Percentiles rank a stretch among this genome's conserved stretches.
phyloP scores from a whole-genome alignment of 1,140 invertebrate species.

The Penaeus vannamei region DNA sequence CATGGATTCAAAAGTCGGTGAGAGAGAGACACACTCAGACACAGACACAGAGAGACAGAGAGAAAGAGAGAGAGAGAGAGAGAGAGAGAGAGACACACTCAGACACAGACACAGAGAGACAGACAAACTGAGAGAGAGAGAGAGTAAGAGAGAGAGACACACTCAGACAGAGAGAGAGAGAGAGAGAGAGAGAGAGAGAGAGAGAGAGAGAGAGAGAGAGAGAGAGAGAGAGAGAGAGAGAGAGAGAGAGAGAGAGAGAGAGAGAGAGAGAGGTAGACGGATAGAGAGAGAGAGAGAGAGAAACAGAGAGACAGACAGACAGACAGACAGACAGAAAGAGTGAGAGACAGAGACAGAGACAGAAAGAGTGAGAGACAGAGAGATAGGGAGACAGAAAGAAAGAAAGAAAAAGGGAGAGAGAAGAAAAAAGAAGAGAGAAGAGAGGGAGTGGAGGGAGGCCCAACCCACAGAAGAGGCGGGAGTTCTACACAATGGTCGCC shows the following conservation, averaged over 20 bases:
- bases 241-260: too few relatives aligned
- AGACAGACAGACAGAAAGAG: neutral
- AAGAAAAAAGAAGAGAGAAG: neutral
- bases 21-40: neutral
- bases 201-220: neutral
- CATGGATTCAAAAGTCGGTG: neutral
- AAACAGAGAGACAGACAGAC: neutral
- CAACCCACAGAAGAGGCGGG: too few relatives aligned
- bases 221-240: neutral
- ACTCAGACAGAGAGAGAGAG: neutral
- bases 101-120: neutral
- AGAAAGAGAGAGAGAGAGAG: conserved; percentile 34
- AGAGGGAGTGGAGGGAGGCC: neutral
- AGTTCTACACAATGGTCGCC: too few relatives aligned
- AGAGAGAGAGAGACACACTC: neutral
- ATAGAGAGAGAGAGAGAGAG: conserved; percentile 27
- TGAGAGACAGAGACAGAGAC: neutral
- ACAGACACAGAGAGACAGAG: neutral
- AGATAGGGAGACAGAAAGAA: too few relatives aligned
- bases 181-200: neutral
- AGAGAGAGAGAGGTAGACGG: neutral
- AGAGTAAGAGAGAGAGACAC: conserved; percentile 1
- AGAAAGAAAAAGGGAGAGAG: too few relatives aligned
- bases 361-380: neutral
- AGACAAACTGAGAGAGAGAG: neutral